Base-by-base conservation (phyloP, 2,888 invertebrate genomes). In the Ctena decussata region DNA sequence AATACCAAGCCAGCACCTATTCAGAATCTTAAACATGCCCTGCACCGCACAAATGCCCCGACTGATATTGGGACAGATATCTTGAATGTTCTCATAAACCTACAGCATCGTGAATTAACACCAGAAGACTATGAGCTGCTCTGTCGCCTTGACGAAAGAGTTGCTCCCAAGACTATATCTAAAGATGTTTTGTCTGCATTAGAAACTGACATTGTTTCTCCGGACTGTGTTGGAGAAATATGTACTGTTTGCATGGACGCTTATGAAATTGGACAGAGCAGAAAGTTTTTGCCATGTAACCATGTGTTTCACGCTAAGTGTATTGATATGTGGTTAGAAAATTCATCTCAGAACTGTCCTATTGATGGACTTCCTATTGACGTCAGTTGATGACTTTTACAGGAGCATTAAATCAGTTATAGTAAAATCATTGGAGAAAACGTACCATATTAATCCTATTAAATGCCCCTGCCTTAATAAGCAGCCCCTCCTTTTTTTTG, bases 111-210 rank as follows among this genome's bases (percentile, higher is more conserved):
- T n/a, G 95, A 95, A 0, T 78, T 95, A n/a, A 94, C 94, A 6
- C 95, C 95, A 0, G 95, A 95, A 77, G 95, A 95, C 77, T 95
- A 95, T 77, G 95, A 95, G 11, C 76, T 93, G 41, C 88, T 95
- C 24, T 89, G 94, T 12, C 80, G 91, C 39, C 89, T 95, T n/a
- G 95, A 95, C 69, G 94, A 95, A 37, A 78, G 92, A 27, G 94
- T 95, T 5, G 89, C 91, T 39, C 94, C 94, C 1, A 95, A 95
- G 89, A 95, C 95, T 35, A 77, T 95, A 2, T 83, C 91, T 12
- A 79, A 86, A 37, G 82, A 82, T 60, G 46, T 86, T 0, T 75
- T 95, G 6, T 44, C 84, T 12, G 77, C 60, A 21, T 92, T 95
- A 35, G 91, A 91, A 81, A 93, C 92, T 15, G 94, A 93, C 46